phyloP scores from a whole-genome alignment of 2,797 vertebrate species.

The Alca torda region DNA sequence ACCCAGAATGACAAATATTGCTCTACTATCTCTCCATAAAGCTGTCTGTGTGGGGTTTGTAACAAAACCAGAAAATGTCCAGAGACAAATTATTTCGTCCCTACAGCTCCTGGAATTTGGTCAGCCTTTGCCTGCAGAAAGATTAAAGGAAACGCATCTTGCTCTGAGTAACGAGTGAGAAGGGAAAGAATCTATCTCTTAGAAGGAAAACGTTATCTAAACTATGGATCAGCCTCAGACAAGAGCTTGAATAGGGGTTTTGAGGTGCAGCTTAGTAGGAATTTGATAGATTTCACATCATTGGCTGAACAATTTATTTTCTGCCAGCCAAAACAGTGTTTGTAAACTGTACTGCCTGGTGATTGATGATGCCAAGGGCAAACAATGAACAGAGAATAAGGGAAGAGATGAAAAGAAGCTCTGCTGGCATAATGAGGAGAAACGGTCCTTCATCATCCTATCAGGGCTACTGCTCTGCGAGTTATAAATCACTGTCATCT shows the following conservation, averaged over 20 bases:
- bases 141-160: background rate
- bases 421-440: slow-evolving; percentile 33
- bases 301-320: slow-evolving; percentile 32
- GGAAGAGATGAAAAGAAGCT: slow-evolving; percentile 50
- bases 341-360: slow-evolving; percentile 59
- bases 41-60: background rate
- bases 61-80: background rate
- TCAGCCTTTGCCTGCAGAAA: background rate
- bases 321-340: slow-evolving; percentile 35
- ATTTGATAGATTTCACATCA: slow-evolving; percentile 62
- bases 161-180: background rate
- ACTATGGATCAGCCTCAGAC: background rate
- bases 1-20: background rate
- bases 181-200: slow-evolving; percentile 16
- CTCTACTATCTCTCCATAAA: background rate
- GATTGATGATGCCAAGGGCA: slow-evolving; percentile 64
- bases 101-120: background rate
- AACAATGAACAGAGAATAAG: slow-evolving; percentile 55
- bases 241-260: slow-evolving; percentile 1
- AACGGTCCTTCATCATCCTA: slow-evolving; percentile 43
- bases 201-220: slow-evolving; percentile 41
- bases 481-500: slow-evolving; percentile 56
- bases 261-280: slow-evolving; percentile 20
- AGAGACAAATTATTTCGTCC: background rate
- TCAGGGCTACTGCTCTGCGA: background rate